Evolutionary conservation across 1,140 invertebrate species (phyloP).

Genomic region (Trichomalopsis sarcophagae): DNA sequence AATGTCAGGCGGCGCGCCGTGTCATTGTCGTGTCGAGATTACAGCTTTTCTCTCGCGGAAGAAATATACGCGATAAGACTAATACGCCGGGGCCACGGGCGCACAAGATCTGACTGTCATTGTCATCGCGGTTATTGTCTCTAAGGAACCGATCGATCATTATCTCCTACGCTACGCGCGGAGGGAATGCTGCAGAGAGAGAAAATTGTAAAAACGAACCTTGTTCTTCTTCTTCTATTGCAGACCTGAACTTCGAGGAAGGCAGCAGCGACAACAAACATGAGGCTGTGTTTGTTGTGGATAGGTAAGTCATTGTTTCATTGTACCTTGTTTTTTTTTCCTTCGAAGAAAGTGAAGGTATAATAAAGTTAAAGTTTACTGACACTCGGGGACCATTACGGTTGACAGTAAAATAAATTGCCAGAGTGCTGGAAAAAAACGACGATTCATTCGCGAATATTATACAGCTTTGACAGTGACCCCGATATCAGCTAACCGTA

Average conservation of each 20-base stretch:
- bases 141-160: neutral
- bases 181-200: neutral
- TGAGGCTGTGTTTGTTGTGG: conserved; percentile 69
- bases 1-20: conserved; percentile 15
- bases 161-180: neutral
- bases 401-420: too few relatives aligned
- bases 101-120: conserved; percentile 29
- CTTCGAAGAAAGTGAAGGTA: too few relatives aligned
- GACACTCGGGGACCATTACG: too few relatives aligned
- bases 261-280: conserved; percentile 63
- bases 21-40: conserved; percentile 41
- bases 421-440: too few relatives aligned
- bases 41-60: conserved; percentile 47
- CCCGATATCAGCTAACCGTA: neutral
- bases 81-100: neutral
- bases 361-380: too few relatives aligned
- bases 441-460: too few relatives aligned
- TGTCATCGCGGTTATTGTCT: conserved; percentile 5
- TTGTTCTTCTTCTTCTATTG: conserved; percentile 42
- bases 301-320: conserved; percentile 64
- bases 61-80: neutral
- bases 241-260: conserved; percentile 56
- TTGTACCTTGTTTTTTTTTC: neutral
- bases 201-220: neutral
- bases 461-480: neutral